A percentile compares a stretch with the other conserved stretches of the same genome.
Evolutionary conservation across 2,888 invertebrate genomes (phyloP).

Genomic region (Eupelmus urozonus): DNA sequence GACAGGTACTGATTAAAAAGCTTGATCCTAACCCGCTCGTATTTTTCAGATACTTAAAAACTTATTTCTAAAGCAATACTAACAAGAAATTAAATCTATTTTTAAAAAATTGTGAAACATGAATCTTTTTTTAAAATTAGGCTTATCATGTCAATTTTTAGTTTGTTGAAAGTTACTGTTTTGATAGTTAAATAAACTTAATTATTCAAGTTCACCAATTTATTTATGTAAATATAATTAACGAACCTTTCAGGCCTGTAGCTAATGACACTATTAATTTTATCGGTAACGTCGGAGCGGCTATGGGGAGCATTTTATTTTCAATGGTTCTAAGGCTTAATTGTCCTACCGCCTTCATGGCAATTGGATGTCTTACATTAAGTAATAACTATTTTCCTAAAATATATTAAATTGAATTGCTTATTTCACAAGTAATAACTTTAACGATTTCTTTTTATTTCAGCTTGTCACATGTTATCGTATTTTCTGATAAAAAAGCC

Average conservation of each 20-base stretch:
- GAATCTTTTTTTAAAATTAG: too few relatives aligned
- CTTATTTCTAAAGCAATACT: too few relatives aligned
- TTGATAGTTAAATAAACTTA: too few relatives aligned
- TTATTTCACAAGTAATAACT: not conserved
- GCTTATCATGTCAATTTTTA: too few relatives aligned
- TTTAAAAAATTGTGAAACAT: conserved; percentile 56
- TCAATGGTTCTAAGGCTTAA: conserved; percentile 67
- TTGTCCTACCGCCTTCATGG: conserved; percentile 69
- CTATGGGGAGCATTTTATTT: conserved; percentile 72
- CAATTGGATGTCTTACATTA: conserved; percentile 67
- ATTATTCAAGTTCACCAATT: too few relatives aligned
- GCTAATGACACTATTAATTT: conserved; percentile 67
- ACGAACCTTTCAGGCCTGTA: conserved; percentile 65
- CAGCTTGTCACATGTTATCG: conserved; percentile 41
- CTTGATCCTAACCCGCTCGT: too few relatives aligned
- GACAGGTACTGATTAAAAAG: too few relatives aligned
- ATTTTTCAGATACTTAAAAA: too few relatives aligned
- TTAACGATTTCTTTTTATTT: not conserved
- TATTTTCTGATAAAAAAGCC: conserved; percentile 28
- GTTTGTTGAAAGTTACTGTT: too few relatives aligned
- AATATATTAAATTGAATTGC: not conserved
- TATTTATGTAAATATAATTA: too few relatives aligned
- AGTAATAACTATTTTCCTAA: conserved; percentile 60
- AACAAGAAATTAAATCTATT: too few relatives aligned
- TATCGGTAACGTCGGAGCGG: conserved; percentile 70